These are phyloP conservation scores for Drosophila parabipectinata DNA, from an alignment of 1,140 invertebrate genomes.

Conservation along the genomic window DNA sequence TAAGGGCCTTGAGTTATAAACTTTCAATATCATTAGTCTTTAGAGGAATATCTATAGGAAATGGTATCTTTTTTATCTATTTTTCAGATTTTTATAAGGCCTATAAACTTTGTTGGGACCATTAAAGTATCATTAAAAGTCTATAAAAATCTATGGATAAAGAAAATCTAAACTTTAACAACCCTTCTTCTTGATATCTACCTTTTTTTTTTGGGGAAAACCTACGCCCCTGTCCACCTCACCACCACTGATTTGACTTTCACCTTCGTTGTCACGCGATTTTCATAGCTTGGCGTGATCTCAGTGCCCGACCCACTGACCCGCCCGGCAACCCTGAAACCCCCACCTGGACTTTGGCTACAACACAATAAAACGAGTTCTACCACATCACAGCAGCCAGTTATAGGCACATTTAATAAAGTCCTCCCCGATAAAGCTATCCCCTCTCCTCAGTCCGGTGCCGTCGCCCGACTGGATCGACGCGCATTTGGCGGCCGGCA, in stretches of 20 bases:
- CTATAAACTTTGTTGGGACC: too few relatives aligned
- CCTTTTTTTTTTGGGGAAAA: background rate
- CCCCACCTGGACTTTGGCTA: conserved; percentile 28
- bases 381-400: conserved; percentile 19
- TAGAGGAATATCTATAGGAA: too few relatives aligned
- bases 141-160: background rate
- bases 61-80: too few relatives aligned
- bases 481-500: conserved; percentile 12
- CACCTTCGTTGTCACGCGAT: conserved; percentile 53
- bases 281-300: conserved; percentile 25
- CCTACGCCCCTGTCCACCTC: background rate
- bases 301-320: conserved; percentile 32
- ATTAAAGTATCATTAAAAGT: too few relatives aligned
- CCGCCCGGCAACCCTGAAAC: conserved; percentile 19
- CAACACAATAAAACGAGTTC: conserved; percentile 53
- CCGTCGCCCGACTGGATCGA: background rate
- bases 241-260: conserved; percentile 18
- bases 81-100: too few relatives aligned
- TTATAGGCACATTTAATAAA: conserved; percentile 18
- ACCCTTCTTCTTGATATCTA: background rate
- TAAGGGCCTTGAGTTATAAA: too few relatives aligned
- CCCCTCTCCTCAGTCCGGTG: conserved; percentile 5
- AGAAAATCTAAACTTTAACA: background rate
- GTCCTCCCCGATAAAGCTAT: background rate
- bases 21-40: too few relatives aligned